Conservation (phyloP, 1,140 invertebrate genomes). For the Dendrolimus kikuchii region DNA sequence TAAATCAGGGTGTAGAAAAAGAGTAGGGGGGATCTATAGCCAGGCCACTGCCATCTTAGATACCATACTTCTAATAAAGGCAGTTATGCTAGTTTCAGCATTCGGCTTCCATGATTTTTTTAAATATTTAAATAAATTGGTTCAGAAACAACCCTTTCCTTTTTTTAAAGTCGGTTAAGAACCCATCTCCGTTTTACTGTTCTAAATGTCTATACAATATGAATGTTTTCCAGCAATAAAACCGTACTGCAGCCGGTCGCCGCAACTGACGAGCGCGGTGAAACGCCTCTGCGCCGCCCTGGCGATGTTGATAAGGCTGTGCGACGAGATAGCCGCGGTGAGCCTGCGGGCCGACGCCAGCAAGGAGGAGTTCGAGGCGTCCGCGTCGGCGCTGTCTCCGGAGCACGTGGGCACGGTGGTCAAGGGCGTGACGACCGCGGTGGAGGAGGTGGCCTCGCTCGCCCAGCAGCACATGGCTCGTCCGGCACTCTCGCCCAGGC, state of each 20-base stretch:
- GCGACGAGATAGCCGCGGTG: slow-evolving; percentile 80
- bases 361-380: slow-evolving; percentile 40
- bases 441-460: slow-evolving; percentile 75
- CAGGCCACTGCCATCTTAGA: too few relatives aligned
- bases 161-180: too few relatives aligned
- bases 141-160: too few relatives aligned
- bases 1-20: too few relatives aligned
- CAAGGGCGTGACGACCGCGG: slow-evolving; percentile 83
- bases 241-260: slow-evolving; percentile 64
- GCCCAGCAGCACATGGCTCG: slow-evolving; percentile 63
- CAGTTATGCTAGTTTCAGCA: too few relatives aligned
- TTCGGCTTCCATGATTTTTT: too few relatives aligned
- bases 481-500: slow-evolving; percentile 53
- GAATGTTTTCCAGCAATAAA: slow-evolving; percentile 62
- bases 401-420: slow-evolving; percentile 87
- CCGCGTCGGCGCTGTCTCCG: slow-evolving; percentile 42
- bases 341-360: slow-evolving; percentile 80
- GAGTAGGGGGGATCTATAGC: too few relatives aligned
- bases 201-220: too few relatives aligned
- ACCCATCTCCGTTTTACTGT: too few relatives aligned
- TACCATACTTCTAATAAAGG: too few relatives aligned
- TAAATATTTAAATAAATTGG: too few relatives aligned
- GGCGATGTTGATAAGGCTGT: slow-evolving; percentile 89
- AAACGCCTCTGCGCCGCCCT: slow-evolving; percentile 90
- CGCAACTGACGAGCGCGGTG: slow-evolving; percentile 78